Evolutionary conservation across 2,113 vertebrate species (phyloP), one percentile per base, ranked within the genome.

Genomic region (Callocephalon fimbriatum): DNA sequence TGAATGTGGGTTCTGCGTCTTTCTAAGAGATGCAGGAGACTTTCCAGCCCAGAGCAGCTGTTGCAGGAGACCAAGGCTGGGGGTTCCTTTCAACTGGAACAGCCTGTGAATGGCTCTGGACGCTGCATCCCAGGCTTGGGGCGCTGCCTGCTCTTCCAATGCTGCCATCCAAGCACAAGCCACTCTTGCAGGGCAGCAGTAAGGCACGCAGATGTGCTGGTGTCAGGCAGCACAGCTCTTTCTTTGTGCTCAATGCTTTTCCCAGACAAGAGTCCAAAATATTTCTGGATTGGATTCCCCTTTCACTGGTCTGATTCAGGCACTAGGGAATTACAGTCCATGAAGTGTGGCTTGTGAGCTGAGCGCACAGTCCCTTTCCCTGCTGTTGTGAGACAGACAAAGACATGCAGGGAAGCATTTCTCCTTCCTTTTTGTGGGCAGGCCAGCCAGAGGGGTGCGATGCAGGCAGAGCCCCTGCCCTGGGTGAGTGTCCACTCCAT

Each of bases 1-100:
- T 78, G 71, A 94, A 51, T 68, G 42, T 91, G 73, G 50, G 73
- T 77, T 83, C 72, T 91, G 20, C 88, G 67, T 83, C 93, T 85
- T 94, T 86, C 50, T 76, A 58, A 80, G 88, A 80, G 76, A 58
- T 72, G 76, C 19, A 71, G 86, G 42, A 85, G 48, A 27, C 23
- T 88, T 75, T 88, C 50, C 59, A 76, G 51, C 51, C 51, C 35
- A 65, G 63, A 65, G 40, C 77, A 76, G 53, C 59, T n/a, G 37
- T 70, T 84, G 40, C 45, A 48, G 31, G 48, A 84, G 54, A 56
- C 14, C 37, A 50, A 29, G 42, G 17, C 74, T 47, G 42, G 38
- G 53, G 58, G 83, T 73, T 23, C 18, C 58, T 31, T 62, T 54
- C 13, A 8, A 27, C 38, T 4, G 9, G 42, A 90, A 83, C 51